These are phyloP conservation scores for Bacillus rossius DNA, from an alignment of 1,140 invertebrate genomes.

Conservation along the genomic window DNA sequence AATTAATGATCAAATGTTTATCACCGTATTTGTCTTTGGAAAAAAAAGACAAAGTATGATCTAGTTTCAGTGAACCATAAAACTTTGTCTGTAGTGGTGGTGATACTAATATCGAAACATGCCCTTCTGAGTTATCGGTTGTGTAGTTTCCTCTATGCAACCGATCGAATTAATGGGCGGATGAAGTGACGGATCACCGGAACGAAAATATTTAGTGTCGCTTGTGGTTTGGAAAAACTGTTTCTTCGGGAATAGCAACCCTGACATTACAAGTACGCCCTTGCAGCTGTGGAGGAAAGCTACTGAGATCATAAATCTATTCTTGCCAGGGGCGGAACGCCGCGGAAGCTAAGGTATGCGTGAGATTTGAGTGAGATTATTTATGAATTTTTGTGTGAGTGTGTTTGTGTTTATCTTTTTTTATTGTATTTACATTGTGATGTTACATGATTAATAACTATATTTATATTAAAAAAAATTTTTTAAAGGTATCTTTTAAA, in stretches of 20 bases:
- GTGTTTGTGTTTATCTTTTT: too few relatives aligned
- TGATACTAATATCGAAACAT: too few relatives aligned
- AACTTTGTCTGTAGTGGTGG: too few relatives aligned
- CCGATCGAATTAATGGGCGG: too few relatives aligned
- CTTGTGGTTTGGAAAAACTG: background rate
- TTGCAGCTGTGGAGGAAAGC: background rate
- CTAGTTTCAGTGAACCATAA: too few relatives aligned
- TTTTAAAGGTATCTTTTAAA: background rate
- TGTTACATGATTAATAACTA: background rate
- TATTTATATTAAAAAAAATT: slow-evolving; percentile 4
- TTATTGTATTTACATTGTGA: too few relatives aligned
- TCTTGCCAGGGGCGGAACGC: background rate
- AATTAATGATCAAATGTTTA: too few relatives aligned
- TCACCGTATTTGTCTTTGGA: too few relatives aligned
- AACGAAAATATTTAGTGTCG: background rate
- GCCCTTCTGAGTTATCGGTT: too few relatives aligned
- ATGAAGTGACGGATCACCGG: background rate
- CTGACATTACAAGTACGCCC: background rate
- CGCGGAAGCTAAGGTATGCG: background rate
- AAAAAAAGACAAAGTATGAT: too few relatives aligned
- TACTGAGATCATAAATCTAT: background rate
- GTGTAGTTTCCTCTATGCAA: too few relatives aligned
- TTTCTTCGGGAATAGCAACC: background rate
- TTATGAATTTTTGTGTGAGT: slow-evolving; percentile 11
- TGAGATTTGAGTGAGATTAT: slow-evolving; percentile 16